Evolutionary conservation across 2,797 vertebrate genomes (phyloP).

Genomic region (Esox lucius): DNA sequence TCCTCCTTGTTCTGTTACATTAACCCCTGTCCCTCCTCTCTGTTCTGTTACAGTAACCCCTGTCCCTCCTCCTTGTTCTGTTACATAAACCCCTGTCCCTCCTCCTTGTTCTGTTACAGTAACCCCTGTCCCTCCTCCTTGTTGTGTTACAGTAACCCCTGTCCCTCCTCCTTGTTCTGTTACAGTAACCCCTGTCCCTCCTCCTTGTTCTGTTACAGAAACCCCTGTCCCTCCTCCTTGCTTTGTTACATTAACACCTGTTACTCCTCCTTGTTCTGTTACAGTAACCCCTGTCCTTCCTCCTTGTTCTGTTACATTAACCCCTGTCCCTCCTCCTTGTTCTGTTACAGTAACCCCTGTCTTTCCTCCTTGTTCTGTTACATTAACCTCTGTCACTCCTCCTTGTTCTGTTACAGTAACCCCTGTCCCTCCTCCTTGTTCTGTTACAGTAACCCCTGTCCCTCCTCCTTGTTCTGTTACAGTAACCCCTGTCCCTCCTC

Average conservation of each 20-base stretch:
- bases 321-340: neutral
- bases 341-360: too few relatives aligned
- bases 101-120: too few relatives aligned
- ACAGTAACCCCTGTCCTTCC: too few relatives aligned
- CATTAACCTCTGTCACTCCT: neutral
- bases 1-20: neutral
- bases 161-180: neutral
- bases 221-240: too few relatives aligned
- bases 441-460: too few relatives aligned
- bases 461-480: neutral
- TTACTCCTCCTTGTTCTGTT: neutral
- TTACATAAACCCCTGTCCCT: neutral
- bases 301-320: neutral
- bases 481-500: neutral
- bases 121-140: too few relatives aligned
- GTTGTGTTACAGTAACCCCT: neutral
- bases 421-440: neutral
- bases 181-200: too few relatives aligned
- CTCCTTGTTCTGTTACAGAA: too few relatives aligned
- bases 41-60: neutral
- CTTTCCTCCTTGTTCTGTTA: neutral
- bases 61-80: neutral
- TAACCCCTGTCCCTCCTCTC: too few relatives aligned
- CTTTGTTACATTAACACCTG: neutral
- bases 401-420: too few relatives aligned